These are phyloP conservation scores for Onthophagus sagittarius DNA, from an alignment of 2,888 invertebrate genomes.

Conservation along the genomic window DNA sequence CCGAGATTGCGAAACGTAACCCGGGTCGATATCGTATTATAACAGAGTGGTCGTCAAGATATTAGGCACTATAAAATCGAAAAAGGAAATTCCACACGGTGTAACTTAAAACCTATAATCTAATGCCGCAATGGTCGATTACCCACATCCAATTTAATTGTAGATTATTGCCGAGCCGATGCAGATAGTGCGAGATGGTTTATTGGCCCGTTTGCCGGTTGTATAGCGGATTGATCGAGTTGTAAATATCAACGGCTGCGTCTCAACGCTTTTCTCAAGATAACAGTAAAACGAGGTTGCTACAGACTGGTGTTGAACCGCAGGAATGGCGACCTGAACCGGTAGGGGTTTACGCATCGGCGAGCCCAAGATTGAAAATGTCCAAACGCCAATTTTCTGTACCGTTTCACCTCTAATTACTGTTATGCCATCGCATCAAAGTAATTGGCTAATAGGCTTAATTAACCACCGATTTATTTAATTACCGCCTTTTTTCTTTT, in stretches of 20 bases:
- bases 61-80: neutral
- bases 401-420: conserved; percentile 3
- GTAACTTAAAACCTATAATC: neutral
- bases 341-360: conserved; percentile 4
- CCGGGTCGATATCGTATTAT: neutral
- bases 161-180: neutral
- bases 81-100: neutral
- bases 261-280: neutral
- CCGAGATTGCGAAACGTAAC: conserved; percentile 21
- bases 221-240: neutral
- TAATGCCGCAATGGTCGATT: neutral
- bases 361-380: conserved; percentile 8
- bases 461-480: conserved; percentile 6
- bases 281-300: neutral
- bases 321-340: conserved; percentile 7
- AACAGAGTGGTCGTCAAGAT: neutral
- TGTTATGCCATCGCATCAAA: neutral
- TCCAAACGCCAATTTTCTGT: conserved; percentile 10
- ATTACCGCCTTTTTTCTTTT: neutral
- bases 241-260: neutral
- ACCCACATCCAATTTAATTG: neutral
- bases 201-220: neutral
- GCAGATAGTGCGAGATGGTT: neutral
- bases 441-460: conserved; percentile 5
- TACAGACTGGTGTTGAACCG: conserved; percentile 21